Conservation (phyloP, 1,140 invertebrate genomes). For the Drosophila parabipectinata region DNA sequence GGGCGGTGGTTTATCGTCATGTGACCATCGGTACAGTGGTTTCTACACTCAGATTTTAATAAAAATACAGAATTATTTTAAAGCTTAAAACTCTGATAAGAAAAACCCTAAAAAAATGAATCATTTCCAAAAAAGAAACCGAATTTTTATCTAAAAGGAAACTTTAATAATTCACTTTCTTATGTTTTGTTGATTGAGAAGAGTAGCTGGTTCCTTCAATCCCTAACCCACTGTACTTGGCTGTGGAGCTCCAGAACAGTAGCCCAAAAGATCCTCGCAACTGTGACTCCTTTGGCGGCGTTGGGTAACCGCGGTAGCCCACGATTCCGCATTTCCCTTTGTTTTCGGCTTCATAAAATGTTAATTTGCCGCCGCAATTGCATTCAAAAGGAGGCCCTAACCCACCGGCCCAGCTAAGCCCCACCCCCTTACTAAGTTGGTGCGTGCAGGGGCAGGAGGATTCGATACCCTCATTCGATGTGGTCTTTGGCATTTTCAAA, state of each 20-base stretch:
- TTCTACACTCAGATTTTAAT: no score
- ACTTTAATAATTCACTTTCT: no score
- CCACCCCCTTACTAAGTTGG: conserved; percentile 11
- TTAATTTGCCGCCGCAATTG: conserved; percentile 80
- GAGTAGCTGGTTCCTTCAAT: not conserved
- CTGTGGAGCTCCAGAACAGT: conserved; percentile 25
- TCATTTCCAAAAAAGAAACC: no score
- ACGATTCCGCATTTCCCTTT: conserved; percentile 80
- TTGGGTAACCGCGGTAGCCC: conserved; percentile 77
- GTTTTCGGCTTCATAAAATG: conserved; percentile 80
- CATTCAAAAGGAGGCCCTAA: conserved; percentile 54
- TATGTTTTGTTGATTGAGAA: no score
- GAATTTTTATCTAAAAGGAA: no score
- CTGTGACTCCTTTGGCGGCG: conserved; percentile 57
- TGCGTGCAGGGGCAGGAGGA: conserved; percentile 27
- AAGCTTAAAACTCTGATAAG: not conserved
- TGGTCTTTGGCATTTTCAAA: conserved; percentile 66
- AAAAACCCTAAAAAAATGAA: not conserved
- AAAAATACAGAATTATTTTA: no score
- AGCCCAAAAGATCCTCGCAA: conserved; percentile 21
- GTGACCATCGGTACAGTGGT: conserved; percentile 55
- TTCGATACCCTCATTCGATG: not conserved
- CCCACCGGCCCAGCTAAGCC: conserved; percentile 7
- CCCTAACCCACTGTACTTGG: conserved; percentile 25
- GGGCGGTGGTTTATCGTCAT: conserved; percentile 55